A percentile compares a stretch with the other conserved stretches of the same genome.
phyloP scores from a whole-genome alignment of 64 coral and sea anemone genomes.

The Pocillopora damicornis region DNA sequence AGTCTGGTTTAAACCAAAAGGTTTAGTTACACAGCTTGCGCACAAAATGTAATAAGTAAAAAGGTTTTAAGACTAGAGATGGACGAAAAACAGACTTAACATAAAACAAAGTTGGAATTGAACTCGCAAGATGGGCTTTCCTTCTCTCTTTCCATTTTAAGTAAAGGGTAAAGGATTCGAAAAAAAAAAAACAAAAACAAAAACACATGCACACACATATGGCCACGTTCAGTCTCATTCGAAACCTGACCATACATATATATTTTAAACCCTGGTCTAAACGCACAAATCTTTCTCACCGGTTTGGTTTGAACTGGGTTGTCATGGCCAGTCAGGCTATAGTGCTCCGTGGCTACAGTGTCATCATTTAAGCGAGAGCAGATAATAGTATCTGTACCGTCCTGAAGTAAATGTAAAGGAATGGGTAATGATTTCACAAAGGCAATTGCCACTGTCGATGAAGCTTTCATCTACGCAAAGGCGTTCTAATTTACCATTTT shows the following conservation, averaged over 20 bases:
- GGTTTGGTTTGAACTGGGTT: constrained; percentile 42
- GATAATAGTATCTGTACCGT: constrained; percentile 71
- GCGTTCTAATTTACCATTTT: constrained; percentile 50
- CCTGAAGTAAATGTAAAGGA: constrained; percentile 17
- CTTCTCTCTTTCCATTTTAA: too few species aligned
- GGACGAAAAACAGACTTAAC: too few species aligned
- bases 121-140: too few species aligned
- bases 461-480: background rate
- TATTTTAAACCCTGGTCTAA: too few species aligned
- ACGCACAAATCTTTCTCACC: constrained; percentile 28
- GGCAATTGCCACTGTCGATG: background rate
- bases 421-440: background rate
- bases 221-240: too few species aligned
- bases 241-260: too few species aligned
- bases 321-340: constrained; percentile 48
- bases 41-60: background rate
- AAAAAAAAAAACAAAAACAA: too few species aligned
- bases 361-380: constrained; percentile 44
- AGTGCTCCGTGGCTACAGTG: constrained; percentile 38
- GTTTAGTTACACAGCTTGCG: background rate
- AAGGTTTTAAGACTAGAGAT: too few species aligned
- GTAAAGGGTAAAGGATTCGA: too few species aligned
- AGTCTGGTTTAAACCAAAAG: background rate
- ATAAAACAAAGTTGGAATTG: too few species aligned
- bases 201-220: too few species aligned